These are phyloP conservation scores for Polydrusus pterygomalis DNA, from an alignment of 2,888 invertebrate species.

Conservation along the genomic window DNA sequence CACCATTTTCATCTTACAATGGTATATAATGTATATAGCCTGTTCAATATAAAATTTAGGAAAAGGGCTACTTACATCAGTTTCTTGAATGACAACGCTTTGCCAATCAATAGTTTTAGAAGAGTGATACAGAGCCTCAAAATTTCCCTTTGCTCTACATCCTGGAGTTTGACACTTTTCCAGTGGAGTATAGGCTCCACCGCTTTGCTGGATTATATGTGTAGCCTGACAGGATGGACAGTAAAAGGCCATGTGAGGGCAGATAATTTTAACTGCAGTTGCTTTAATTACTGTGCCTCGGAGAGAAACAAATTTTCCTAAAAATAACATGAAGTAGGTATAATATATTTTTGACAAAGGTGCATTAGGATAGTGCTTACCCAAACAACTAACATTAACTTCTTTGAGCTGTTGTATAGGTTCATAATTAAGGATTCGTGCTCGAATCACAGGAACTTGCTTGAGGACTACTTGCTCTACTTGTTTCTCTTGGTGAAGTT, in stretches of 20 bases:
- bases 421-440: conserved; percentile 79
- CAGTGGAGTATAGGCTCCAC: conserved; percentile 78
- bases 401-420: conserved; percentile 80
- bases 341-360: neutral
- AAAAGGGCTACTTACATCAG: conserved; percentile 76
- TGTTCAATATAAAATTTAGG: no score
- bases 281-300: conserved; percentile 91
- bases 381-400: conserved; percentile 83
- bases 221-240: conserved; percentile 81
- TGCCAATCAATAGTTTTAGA: conserved; percentile 85
- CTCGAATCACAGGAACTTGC: conserved; percentile 73
- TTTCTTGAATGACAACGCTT: conserved; percentile 88
- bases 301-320: conserved; percentile 85
- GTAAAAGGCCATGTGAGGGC: conserved; percentile 85
- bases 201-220: conserved; percentile 80
- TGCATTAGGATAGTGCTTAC: conserved; percentile 70
- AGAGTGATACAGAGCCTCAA: conserved; percentile 79
- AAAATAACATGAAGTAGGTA: conserved; percentile 55
- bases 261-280: conserved; percentile 82
- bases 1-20: no score
- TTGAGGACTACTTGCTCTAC: conserved; percentile 72
- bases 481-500: conserved; percentile 71
- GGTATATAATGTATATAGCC: no score
- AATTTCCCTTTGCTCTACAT: conserved; percentile 77
- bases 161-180: conserved; percentile 75